These are phyloP conservation scores for Chlamydotis undulata DNA, from an alignment of 2,113 vertebrate species.

Conservation along the genomic window DNA sequence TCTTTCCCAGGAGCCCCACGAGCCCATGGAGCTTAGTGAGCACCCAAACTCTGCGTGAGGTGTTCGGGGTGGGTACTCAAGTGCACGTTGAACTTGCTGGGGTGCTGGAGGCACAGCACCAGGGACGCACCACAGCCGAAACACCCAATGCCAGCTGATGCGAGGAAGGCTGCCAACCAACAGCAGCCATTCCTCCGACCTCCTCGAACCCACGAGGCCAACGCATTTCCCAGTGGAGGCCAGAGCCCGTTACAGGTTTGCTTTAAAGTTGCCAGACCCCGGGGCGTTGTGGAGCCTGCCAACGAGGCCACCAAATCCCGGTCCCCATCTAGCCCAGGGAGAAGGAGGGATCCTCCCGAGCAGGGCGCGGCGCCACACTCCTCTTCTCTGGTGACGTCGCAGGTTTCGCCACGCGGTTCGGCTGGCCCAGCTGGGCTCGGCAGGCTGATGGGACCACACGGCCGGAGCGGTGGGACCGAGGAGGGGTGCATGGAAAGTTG, in stretches of 20 bases:
- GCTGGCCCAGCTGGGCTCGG: fast-evolving
- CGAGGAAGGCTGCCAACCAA: neutral
- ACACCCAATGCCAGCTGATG: neutral
- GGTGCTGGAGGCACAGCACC: neutral
- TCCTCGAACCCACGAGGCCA: fast-evolving
- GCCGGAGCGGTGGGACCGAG: neutral
- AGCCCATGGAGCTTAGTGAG: fast-evolving
- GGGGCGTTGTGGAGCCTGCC: fast-evolving
- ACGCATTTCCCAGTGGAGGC: fast-evolving
- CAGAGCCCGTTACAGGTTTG: fast-evolving
- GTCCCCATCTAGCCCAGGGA: neutral
- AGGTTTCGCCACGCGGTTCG: fast-evolving
- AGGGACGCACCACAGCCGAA: neutral
- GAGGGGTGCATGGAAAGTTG: conserved; percentile 21
- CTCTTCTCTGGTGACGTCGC: neutral
- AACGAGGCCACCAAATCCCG: neutral
- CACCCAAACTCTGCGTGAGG: fast-evolving
- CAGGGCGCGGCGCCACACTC: neutral
- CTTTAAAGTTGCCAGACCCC: neutral
- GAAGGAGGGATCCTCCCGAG: neutral
- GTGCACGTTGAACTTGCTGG: fast-evolving
- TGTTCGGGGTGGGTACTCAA: fast-evolving
- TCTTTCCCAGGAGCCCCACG: neutral
- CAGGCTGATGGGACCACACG: neutral
- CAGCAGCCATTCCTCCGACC: neutral